Evolutionary conservation across 1,140 invertebrate species (phyloP), one percentile per base, ranked within the genome.

Genomic region (Scaptomyza montana): DNA sequence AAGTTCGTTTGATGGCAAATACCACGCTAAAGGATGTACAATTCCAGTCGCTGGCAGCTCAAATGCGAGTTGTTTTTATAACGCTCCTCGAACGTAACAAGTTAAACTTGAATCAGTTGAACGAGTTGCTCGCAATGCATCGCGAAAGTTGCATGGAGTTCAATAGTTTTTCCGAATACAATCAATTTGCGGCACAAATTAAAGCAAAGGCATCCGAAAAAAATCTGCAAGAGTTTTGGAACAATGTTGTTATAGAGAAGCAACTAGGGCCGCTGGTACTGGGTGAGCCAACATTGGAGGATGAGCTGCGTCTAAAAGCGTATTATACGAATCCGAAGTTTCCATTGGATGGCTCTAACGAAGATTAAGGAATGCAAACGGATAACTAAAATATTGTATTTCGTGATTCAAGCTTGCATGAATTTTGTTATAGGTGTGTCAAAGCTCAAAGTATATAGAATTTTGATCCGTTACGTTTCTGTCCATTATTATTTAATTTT

Each of bases 21-120:
- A 73, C 68, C 9, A 90, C 90, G 1, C 47, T 78, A 50, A 61
- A 71, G 9, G 84, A 90, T 72, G 50, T 62, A 12, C 72, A 82
- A 13, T 91, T 80, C 36, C 75, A 87, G 28, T 19, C 49, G 0
- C 67, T 80, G 19, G 67, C 84, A 3, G 59, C 67, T 21, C 84
- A 91, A 62, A 78, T 91, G 25, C 80, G 89, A 36, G 81, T 81
- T 5, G 85, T 90, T 1, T 53, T 91, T 8, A 6, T 87, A 9
- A 78, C 73, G 0, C 62, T 89, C 1, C 12, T 91, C 30, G 69
- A 91, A 6, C 84, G 84, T 1, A 74, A 67, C 5, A 82, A 78
- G 36, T 21, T 73, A 1, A 71, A 84, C 10, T 13, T 60, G 6
- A 54, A 72, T 1, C 71, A 86, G 55, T 39, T 91, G 8, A 33